Conservation (phyloP, 2,797 vertebrate genomes). For the Momotus momota region DNA sequence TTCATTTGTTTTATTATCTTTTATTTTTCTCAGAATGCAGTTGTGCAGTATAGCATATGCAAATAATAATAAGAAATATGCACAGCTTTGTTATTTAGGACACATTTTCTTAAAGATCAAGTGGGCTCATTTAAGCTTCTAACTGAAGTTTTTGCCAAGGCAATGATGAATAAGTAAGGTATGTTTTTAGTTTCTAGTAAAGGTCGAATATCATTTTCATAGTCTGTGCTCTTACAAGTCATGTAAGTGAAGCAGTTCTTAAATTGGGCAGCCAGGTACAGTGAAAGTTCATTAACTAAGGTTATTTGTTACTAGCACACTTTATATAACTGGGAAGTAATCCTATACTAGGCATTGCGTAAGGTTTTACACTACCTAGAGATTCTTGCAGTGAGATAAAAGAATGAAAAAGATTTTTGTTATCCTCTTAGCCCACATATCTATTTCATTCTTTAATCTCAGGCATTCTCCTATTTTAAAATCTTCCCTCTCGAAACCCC, state of each 20-base stretch:
- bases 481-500: neutral
- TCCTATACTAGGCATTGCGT: neutral
- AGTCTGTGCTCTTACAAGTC: slow-evolving; percentile 36
- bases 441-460: neutral
- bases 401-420: neutral
- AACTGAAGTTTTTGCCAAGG: slow-evolving; percentile 59
- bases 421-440: neutral
- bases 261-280: neutral
- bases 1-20: slow-evolving; percentile 80
- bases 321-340: slow-evolving; percentile 12
- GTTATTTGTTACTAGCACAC: slow-evolving; percentile 45
- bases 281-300: slow-evolving; percentile 58
- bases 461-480: neutral
- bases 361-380: neutral
- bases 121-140: slow-evolving; percentile 54
- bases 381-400: neutral
- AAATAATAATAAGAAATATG: slow-evolving; percentile 67
- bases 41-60: slow-evolving; percentile 70
- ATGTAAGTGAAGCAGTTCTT: slow-evolving; percentile 32
- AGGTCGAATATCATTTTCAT: slow-evolving; percentile 65
- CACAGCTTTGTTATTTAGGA: slow-evolving; percentile 64
- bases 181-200: slow-evolving; percentile 58
- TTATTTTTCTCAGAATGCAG: slow-evolving; percentile 74
- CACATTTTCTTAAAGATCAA: slow-evolving; percentile 69
- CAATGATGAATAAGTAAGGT: slow-evolving; percentile 60